A percentile compares a stretch with the other conserved stretches of the same genome.
Evolutionary conservation across 2,888 invertebrate genomes (phyloP).

Genomic region (Zaprionus obscuricornis): DNA sequence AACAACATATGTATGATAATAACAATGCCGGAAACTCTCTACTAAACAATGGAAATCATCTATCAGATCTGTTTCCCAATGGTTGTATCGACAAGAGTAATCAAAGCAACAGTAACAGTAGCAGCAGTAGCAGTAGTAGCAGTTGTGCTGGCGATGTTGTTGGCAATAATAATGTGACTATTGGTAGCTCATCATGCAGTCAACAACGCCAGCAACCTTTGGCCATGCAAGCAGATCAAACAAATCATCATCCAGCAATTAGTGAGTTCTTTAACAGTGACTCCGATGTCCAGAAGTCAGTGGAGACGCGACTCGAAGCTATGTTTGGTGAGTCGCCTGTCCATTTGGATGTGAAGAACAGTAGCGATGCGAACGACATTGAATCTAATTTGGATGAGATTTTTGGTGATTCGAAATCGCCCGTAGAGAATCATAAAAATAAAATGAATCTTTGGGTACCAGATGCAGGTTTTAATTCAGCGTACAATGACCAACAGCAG

Average conservation of each 20-base stretch:
- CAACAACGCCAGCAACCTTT: constrained; percentile 75
- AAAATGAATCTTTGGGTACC: constrained; percentile 75
- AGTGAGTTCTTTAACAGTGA: constrained; percentile 81
- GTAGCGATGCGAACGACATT: constrained; percentile 76
- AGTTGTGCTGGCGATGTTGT: constrained; percentile 58
- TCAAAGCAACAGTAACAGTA: constrained; percentile 68
- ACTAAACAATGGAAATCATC: constrained; percentile 58
- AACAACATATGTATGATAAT: constrained; percentile 55
- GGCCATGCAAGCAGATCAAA: constrained; percentile 56
- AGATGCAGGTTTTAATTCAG: constrained; percentile 48
- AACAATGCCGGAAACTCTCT: constrained; percentile 33
- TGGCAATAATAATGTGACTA: constrained; percentile 45
- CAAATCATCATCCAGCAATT: constrained; percentile 72
- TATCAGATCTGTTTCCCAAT: constrained; percentile 82
- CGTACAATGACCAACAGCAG: constrained; percentile 31
- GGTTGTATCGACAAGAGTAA: constrained; percentile 80
- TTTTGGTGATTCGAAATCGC: constrained; percentile 81
- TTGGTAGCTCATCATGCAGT: constrained; percentile 63
- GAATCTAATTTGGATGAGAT: constrained; percentile 82
- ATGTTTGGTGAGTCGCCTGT: constrained; percentile 84
- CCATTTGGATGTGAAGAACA: constrained; percentile 72
- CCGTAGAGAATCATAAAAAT: constrained; percentile 43
- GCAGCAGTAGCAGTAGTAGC: constrained; percentile 56
- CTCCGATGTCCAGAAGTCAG: constrained; percentile 82
- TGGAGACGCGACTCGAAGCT: constrained; percentile 83